Percentiles rank a stretch among this genome's conserved stretches.
These are phyloP conservation scores for Seriola rivoliana DNA, from an alignment of 2,113 vertebrate genomes.

Conservation along the genomic window DNA sequence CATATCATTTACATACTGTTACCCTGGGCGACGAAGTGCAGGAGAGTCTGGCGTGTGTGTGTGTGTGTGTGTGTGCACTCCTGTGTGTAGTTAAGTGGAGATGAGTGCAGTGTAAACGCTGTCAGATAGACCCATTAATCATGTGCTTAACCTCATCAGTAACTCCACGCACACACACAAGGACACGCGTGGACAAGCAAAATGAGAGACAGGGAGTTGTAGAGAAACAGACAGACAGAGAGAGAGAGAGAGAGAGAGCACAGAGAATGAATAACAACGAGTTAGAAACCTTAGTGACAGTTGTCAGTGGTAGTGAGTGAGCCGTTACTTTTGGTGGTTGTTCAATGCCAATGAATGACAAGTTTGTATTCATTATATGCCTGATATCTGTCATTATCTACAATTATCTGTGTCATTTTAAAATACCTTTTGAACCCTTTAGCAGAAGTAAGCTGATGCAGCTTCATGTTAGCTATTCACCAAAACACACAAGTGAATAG, in stretches of 20 bases:
- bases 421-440: neutral
- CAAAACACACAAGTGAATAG: neutral
- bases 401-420: neutral
- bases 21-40: conserved; percentile 56
- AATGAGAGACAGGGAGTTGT: neutral
- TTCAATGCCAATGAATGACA: no score
- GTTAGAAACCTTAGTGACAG: conserved; percentile 6
- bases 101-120: conserved; percentile 73
- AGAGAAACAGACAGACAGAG: conserved; percentile 16
- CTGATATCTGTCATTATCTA: no score
- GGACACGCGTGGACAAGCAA: neutral
- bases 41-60: conserved; percentile 6
- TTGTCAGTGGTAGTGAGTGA: conserved; percentile 35
- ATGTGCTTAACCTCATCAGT: conserved; percentile 76
- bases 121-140: conserved; percentile 76
- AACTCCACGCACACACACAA: conserved; percentile 13
- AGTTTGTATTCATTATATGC: no score
- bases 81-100: conserved; percentile 60
- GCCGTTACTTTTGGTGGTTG: conserved; percentile 9
- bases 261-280: neutral
- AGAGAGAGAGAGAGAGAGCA: neutral
- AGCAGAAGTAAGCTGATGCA: neutral
- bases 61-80: neutral
- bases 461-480: neutral
- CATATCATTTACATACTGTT: conserved; percentile 79